A percentile compares a stretch with the other conserved stretches of the same genome.
Evolutionary conservation across 2,797 vertebrate species (phyloP).

Genomic region (Oryzias dopingdopingensis): DNA sequence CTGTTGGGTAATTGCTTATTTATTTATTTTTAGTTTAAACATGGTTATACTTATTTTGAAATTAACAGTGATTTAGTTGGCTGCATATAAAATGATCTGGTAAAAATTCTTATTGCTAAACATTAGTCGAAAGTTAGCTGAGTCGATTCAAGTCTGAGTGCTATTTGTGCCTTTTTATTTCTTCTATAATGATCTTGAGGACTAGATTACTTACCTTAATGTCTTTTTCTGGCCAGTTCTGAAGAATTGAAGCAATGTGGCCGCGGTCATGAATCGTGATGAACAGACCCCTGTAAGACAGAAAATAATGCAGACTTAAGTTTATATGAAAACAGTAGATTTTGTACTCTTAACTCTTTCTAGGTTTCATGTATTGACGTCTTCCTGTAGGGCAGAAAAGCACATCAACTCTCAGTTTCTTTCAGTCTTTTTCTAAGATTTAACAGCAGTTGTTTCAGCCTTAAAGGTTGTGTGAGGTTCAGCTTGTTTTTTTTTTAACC

Average conservation of each 20-base stretch:
- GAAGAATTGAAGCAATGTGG: slow-evolving; percentile 88
- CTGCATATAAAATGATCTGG: too few relatives aligned
- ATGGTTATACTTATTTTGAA: too few relatives aligned
- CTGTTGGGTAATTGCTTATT: too few relatives aligned
- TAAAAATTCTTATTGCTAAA: too few relatives aligned
- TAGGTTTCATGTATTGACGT: neutral
- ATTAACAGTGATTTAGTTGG: too few relatives aligned
- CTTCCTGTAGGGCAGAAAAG: neutral
- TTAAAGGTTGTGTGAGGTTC: slow-evolving; percentile 33
- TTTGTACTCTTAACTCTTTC: neutral
- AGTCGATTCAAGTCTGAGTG: too few relatives aligned
- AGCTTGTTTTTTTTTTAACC: slow-evolving; percentile 19
- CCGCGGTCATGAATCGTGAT: slow-evolving; percentile 91
- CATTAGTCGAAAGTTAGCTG: too few relatives aligned
- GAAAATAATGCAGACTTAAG: slow-evolving; percentile 6
- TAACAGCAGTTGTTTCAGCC: slow-evolving; percentile 28
- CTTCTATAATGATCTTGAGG: too few relatives aligned
- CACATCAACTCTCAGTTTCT: slow-evolving; percentile 9
- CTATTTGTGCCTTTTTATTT: too few relatives aligned
- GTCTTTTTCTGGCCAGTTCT: slow-evolving; percentile 89
- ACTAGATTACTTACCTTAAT: slow-evolving; percentile 79
- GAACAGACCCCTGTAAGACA: slow-evolving; percentile 87
- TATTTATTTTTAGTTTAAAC: too few relatives aligned
- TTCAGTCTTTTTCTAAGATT: slow-evolving; percentile 10
- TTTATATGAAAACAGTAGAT: too few relatives aligned